A percentile compares a stretch with the other conserved stretches of the same genome.
Conservation (phyloP, 2,797 vertebrate genomes). For the Xenops minutus region DNA sequence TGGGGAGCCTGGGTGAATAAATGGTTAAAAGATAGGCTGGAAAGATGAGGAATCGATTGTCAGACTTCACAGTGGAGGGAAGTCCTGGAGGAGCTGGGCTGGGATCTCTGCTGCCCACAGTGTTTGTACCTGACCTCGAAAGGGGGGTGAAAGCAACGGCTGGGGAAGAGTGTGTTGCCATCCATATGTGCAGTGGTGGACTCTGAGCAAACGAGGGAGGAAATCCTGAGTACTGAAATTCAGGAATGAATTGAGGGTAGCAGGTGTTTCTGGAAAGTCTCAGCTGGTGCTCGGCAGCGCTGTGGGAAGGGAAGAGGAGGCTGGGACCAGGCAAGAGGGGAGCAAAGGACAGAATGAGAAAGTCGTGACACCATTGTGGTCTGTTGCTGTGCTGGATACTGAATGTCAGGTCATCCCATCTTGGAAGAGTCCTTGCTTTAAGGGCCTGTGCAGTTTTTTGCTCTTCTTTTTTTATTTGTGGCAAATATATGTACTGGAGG, state of each 20-base stretch:
- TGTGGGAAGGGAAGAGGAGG: not conserved
- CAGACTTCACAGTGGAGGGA: not conserved
- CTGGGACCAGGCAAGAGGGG: not conserved
- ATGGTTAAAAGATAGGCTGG: not conserved
- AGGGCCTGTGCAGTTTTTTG: not conserved
- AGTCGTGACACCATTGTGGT: accelerated
- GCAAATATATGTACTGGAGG: not conserved
- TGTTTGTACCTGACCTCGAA: not conserved
- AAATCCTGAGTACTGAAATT: not conserved
- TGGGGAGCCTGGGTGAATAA: not conserved
- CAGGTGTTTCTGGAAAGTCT: not conserved
- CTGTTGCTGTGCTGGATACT: not conserved
- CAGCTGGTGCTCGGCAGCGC: accelerated
- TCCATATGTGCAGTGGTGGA: accelerated
- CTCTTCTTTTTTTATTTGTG: not conserved
- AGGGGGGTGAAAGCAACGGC: not conserved
- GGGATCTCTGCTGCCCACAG: not conserved
- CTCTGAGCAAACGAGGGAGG: not conserved
- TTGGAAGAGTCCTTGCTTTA: not conserved
- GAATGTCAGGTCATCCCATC: not conserved
- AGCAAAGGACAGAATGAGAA: not conserved
- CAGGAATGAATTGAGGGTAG: not conserved
- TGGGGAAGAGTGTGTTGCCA: accelerated
- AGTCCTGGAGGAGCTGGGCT: not conserved
- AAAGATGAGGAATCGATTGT: not conserved